A percentile compares a stretch with the other conserved stretches of the same genome.
These are phyloP conservation scores for Falcaria lacertinaria DNA, from an alignment of 2,888 invertebrate genomes.

Conservation along the genomic window DNA sequence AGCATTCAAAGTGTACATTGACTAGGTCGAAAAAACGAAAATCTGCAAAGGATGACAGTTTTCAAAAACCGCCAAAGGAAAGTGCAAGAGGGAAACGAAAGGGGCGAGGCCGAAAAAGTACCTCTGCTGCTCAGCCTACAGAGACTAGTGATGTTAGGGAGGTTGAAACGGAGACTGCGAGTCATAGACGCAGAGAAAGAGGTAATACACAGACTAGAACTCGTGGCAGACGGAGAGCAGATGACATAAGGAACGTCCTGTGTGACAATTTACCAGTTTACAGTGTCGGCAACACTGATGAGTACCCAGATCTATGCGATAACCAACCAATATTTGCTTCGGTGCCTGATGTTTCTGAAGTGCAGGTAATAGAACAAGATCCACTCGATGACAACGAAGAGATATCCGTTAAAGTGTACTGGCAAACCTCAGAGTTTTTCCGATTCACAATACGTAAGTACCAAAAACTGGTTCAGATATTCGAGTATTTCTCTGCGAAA, in stretches of 20 bases:
- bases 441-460: conserved; percentile 58
- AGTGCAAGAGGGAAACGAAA: conserved; percentile 10
- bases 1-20: conserved; percentile 15
- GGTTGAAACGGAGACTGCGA: too few species aligned
- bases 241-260: not conserved
- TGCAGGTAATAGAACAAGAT: conserved; percentile 34
- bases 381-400: conserved; percentile 57
- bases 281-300: conserved; percentile 56
- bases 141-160: not conserved
- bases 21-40: conserved; percentile 6
- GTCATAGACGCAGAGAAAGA: conserved; percentile 12
- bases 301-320: conserved; percentile 51
- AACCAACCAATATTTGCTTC: conserved; percentile 41
- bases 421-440: conserved; percentile 58
- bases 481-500: conserved; percentile 51
- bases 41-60: conserved; percentile 2
- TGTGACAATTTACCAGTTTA: conserved; percentile 27
- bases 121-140: not conserved
- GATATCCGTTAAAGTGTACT: conserved; percentile 66
- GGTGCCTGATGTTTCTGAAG: conserved; percentile 20
- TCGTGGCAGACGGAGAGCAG: not conserved
- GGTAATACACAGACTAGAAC: conserved; percentile 9
- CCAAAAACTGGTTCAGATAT: conserved; percentile 61
- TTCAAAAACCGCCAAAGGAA: not conserved
- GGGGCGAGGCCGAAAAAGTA: conserved; percentile 6